Base-by-base conservation (phyloP, 2,888 invertebrate species). In the Agonopterix subpropinquella region DNA sequence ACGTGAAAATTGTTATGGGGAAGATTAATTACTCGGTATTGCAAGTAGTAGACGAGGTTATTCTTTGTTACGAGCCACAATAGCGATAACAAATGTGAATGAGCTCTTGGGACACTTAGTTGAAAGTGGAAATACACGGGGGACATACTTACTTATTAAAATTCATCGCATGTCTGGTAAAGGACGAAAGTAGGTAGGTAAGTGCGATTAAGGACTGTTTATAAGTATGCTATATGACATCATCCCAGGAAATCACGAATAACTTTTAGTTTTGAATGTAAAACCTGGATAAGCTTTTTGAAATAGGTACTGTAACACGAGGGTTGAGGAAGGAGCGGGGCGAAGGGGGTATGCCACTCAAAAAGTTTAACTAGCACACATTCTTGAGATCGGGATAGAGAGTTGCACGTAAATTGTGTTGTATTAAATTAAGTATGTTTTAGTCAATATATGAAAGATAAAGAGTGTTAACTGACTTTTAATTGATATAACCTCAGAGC, bases 1-100 rank as follows among this genome's bases (percentile, higher is more conserved):
- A 73, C 70, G 71, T 63, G 64, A 68, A 75, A 70, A 72, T 72
- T 69, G 63, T 65, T 68, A 65, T 64, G 60, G 67, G 63, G 60
- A 58, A 63, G 55, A 67, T 65, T 66, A 67, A 69, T 64, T 60
- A 62, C 55, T 35, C 11, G 8, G 8, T 39, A 44, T 44, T 45
- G 36, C 8, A 36, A 44, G 35, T 44, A 44, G 9, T 11, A 15
- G 46, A 44, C 10, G 9, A 43, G 18, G 9, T 10, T 15, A n/a
- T n/a, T 41, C 41, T 42, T 41, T 44, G 41, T 44, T 37, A 41
- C 39, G 36, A 48, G 36, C 13, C 28, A 43, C 36, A 39, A 43
- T 48, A 36, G 35, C 11, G 47, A 43, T 44, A 48, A 41, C 43
- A 48, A 36, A 47, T n/a, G 39, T 43, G 48, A 39, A 15, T 13